Evolutionary conservation across 1,140 invertebrate genomes (phyloP).

Genomic region (Pararge aegeria): DNA sequence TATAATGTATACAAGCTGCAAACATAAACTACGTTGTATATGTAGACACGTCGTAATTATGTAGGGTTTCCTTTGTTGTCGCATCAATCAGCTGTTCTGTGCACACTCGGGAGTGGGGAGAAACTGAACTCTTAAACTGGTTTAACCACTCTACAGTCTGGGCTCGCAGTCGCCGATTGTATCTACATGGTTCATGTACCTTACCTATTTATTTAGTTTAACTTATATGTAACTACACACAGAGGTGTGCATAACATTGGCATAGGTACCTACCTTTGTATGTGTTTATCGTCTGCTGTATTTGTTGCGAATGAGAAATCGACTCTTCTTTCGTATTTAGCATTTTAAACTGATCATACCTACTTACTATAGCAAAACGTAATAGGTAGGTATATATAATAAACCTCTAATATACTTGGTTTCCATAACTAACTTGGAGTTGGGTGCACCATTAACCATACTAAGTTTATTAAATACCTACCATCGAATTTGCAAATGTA

Average conservation of each 20-base stretch:
- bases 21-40: slow-evolving; percentile 4
- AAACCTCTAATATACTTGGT: too few relatives aligned
- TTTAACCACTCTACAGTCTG: slow-evolving; percentile 34
- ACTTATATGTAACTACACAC: neutral
- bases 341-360: too few relatives aligned
- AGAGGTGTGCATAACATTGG: slow-evolving; percentile 18
- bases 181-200: slow-evolving; percentile 23
- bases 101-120: slow-evolving; percentile 31
- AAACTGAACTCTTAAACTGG: slow-evolving; percentile 31
- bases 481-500: too few relatives aligned
- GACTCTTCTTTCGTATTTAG: neutral
- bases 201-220: neutral
- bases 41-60: slow-evolving; percentile 20
- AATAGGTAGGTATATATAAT: too few relatives aligned
- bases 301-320: neutral
- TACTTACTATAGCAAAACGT: too few relatives aligned
- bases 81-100: slow-evolving; percentile 61
- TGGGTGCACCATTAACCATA: too few relatives aligned
- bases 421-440: too few relatives aligned
- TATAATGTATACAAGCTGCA: neutral
- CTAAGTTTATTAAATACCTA: too few relatives aligned
- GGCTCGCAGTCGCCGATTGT: neutral
- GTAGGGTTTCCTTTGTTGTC: slow-evolving; percentile 62
- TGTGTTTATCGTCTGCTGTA: too few relatives aligned
- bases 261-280: too few relatives aligned